A percentile compares a stretch with the other conserved stretches of the same genome.
Conservation (phyloP, 2,113 vertebrate species). For the Panthera uncia region DNA sequence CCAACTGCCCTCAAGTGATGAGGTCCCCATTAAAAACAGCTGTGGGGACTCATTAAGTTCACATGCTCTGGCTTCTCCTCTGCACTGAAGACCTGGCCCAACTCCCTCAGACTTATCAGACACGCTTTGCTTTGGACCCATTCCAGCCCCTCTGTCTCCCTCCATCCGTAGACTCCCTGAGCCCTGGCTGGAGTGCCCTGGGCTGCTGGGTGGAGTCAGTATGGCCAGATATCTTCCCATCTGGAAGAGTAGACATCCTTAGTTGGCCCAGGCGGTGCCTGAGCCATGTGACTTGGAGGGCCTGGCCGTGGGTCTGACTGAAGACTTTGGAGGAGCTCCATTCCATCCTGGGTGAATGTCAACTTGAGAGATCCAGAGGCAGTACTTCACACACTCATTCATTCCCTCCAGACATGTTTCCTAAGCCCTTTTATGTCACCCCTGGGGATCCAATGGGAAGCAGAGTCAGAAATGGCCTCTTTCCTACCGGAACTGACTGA, state of each 20-base stretch:
- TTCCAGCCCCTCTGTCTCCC: neutral
- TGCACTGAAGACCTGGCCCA: neutral
- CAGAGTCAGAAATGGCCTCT: neutral
- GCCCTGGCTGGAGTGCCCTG: neutral
- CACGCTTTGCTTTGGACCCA: neutral
- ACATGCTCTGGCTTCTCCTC: constrained; percentile 9
- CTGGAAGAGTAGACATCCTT: neutral
- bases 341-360: neutral
- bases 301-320: neutral
- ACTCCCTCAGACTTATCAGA: neutral
- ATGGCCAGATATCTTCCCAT: neutral
- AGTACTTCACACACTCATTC: neutral
- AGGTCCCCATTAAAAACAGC: constrained; percentile 56
- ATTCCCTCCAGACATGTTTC: neutral
- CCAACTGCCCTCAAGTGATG: neutral
- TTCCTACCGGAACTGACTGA: neutral
- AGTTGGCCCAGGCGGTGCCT: neutral
- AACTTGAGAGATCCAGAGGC: neutral
- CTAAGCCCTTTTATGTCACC: neutral
- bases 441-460: neutral
- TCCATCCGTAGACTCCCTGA: neutral
- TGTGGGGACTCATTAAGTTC: constrained; percentile 34
- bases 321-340: neutral
- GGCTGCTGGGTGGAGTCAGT: neutral
- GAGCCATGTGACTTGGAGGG: neutral